Evolutionary conservation across 1,140 invertebrate genomes (phyloP).

Genomic region (Copidosoma floridanum): DNA sequence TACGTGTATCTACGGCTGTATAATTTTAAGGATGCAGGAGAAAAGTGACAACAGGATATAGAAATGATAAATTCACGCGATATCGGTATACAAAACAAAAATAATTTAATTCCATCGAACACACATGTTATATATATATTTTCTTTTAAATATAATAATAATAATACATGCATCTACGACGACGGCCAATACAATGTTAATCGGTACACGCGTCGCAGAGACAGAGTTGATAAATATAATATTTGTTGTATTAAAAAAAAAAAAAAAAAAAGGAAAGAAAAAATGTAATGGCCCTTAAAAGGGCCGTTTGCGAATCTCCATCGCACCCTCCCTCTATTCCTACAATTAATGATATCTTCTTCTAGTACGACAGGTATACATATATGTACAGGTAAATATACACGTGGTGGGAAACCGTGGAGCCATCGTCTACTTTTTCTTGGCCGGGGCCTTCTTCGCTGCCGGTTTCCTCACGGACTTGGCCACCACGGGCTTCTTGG

Average conservation of each 20-base stretch:
- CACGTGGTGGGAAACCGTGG: too few relatives aligned
- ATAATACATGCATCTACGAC: conserved; percentile 6
- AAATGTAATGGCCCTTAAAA: conserved; percentile 25
- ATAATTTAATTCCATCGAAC: background rate
- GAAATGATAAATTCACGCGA: too few relatives aligned
- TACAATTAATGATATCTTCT: background rate
- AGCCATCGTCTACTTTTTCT: conserved; percentile 14
- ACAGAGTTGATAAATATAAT: background rate
- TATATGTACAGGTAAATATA: background rate
- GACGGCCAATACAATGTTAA: too few relatives aligned
- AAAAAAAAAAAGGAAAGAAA: conserved; percentile 22
- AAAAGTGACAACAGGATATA: background rate
- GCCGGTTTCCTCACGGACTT: background rate
- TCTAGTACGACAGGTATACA: background rate
- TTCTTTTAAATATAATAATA: conserved; percentile 1
- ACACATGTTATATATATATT: conserved; percentile 2
- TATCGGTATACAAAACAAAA: background rate
- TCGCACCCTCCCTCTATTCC: background rate
- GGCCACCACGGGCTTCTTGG: background rate
- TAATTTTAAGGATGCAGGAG: background rate
- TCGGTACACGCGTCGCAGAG: background rate
- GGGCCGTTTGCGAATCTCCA: conserved; percentile 13
- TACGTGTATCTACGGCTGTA: background rate
- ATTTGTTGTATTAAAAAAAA: too few relatives aligned
- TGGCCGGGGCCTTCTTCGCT: background rate